A percentile compares a stretch with the other conserved stretches of the same genome.
Evolutionary conservation across 2,113 vertebrate species (phyloP).

Genomic region (Rhinolophus sinicus): DNA sequence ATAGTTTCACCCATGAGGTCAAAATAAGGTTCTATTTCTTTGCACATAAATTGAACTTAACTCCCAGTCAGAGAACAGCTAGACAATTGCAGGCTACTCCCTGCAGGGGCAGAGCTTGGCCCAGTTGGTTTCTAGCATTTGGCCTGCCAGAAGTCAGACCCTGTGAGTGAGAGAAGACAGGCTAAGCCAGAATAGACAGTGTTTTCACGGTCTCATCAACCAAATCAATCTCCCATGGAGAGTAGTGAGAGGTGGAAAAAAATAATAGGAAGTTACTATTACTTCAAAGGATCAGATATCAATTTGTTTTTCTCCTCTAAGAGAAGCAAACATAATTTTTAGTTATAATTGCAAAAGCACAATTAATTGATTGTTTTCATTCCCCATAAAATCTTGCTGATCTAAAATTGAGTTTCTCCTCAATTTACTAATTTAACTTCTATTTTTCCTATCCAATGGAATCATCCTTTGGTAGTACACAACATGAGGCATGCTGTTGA

Average conservation of each 20-base stretch:
- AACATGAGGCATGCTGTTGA: background rate
- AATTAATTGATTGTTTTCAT: constrained; percentile 2
- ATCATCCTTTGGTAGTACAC: background rate
- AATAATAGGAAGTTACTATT: background rate
- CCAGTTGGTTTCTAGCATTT: background rate
- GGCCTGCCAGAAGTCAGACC: background rate
- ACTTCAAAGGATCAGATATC: background rate
- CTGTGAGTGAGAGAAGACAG: background rate
- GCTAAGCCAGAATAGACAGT: too few species aligned
- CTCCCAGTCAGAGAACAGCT: background rate
- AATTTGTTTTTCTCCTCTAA: background rate
- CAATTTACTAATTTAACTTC: background rate
- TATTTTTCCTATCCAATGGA: background rate
- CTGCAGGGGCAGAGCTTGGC: background rate
- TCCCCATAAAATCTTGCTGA: background rate
- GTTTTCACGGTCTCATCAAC: background rate
- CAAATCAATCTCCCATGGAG: background rate
- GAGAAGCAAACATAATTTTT: constrained; percentile 15
- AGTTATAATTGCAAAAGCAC: background rate
- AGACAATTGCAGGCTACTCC: background rate
- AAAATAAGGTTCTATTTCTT: constrained; percentile 39
- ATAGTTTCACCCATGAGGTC: background rate
- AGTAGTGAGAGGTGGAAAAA: background rate
- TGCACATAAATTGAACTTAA: background rate
- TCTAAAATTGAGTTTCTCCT: constrained; percentile 17